Percentiles rank a stretch among this genome's conserved stretches.
These are phyloP conservation scores for Podarcis muralis DNA, from an alignment of 2,113 vertebrate genomes.

Conservation along the genomic window DNA sequence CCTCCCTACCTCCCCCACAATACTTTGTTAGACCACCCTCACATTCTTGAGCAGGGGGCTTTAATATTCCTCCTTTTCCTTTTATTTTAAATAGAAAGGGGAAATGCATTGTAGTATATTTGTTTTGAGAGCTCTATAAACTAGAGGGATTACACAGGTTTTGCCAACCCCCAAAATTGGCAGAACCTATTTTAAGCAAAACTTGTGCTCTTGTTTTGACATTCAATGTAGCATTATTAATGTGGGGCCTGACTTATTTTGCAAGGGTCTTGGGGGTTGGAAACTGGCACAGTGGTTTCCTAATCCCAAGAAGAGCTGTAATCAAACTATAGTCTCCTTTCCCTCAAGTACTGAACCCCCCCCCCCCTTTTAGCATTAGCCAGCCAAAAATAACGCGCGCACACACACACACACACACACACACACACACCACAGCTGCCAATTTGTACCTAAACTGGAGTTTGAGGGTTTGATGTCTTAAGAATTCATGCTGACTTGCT, in stretches of 20 bases:
- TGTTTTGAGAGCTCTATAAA: constrained; percentile 33
- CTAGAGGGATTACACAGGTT: background rate
- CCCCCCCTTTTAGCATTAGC: background rate
- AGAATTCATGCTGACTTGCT: constrained; percentile 19
- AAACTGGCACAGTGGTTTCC: background rate
- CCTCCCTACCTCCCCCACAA: background rate
- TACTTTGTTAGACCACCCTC: background rate
- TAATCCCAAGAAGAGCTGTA: constrained; percentile 2
- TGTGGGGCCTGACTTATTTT: background rate
- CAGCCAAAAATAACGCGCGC: background rate
- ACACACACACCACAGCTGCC: background rate
- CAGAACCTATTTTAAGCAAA: constrained; percentile 28
- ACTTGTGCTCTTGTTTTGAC: background rate
- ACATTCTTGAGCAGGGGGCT: background rate
- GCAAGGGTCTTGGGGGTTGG: background rate
- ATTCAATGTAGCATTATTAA: background rate
- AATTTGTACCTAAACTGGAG: constrained; percentile 10
- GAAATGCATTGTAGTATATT: background rate
- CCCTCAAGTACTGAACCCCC: too few species aligned
- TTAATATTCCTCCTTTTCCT: background rate
- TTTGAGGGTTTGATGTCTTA: constrained; percentile 37
- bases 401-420: background rate
- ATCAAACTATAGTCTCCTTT: background rate
- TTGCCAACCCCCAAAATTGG: constrained; percentile 7
- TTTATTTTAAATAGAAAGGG: background rate